A percentile compares a stretch with the other conserved stretches of the same genome.
These are phyloP conservation scores for Argopecten irradians DNA, from an alignment of 1,140 invertebrate genomes.

Conservation along the genomic window DNA sequence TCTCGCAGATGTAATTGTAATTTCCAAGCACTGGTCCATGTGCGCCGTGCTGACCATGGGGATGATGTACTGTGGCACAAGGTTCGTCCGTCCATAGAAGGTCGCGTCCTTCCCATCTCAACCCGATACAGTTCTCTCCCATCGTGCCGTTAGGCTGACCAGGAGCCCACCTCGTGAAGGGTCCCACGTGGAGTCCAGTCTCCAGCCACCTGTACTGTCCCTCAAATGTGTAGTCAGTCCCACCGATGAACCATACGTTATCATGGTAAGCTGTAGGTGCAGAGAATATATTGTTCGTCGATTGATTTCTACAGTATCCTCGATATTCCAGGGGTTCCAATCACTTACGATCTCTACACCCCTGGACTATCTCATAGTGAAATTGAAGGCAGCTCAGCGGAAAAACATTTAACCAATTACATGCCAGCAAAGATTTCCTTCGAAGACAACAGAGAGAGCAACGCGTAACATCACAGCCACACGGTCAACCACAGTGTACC, in stretches of 20 bases:
- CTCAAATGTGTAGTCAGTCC: slow-evolving; percentile 28
- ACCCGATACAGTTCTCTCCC: slow-evolving; percentile 25
- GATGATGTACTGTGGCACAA: neutral
- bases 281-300: too few species aligned
- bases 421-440: too few species aligned
- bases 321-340: too few species aligned
- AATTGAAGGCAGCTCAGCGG: too few species aligned
- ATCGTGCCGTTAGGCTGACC: neutral
- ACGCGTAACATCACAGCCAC: too few species aligned
- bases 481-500: too few species aligned
- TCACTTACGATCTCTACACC: too few species aligned
- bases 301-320: too few species aligned
- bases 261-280: neutral
- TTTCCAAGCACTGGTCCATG: neutral
- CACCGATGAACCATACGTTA: slow-evolving; percentile 5
- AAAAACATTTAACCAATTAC: too few species aligned
- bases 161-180: slow-evolving; percentile 27
- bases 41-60: neutral
- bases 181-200: neutral
- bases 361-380: too few species aligned
- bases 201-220: slow-evolving; percentile 30
- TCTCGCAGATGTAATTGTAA: neutral
- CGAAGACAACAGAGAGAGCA: too few species aligned
- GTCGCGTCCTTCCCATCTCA: neutral
- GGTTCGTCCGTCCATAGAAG: neutral